A percentile compares a stretch with the other conserved stretches of the same genome.
These are phyloP conservation scores for Benthosema pterotum DNA, from an alignment of 2,797 vertebrate species.

Conservation along the genomic window DNA sequence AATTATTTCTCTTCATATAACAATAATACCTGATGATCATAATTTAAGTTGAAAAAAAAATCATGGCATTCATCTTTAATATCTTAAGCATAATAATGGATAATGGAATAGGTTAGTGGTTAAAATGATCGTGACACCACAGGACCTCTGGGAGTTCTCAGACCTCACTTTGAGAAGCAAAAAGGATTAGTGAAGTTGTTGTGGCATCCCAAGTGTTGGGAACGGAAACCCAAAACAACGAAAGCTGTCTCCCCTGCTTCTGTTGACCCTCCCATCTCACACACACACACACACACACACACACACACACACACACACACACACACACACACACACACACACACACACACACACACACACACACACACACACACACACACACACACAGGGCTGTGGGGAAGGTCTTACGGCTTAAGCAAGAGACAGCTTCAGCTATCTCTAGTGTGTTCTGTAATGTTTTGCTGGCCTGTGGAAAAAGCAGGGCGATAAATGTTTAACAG, in stretches of 20 bases:
- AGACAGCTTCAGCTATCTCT: constrained; percentile 22
- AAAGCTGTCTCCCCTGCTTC: constrained; percentile 30
- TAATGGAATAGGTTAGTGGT: too few species aligned
- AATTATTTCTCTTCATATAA: too few species aligned
- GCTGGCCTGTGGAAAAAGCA: constrained; percentile 10
- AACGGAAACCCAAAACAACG: constrained; percentile 37
- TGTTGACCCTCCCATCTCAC: constrained; percentile 13
- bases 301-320: constrained; percentile 19
- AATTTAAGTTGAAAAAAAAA: too few species aligned
- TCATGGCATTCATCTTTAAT: too few species aligned
- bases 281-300: constrained; percentile 24
- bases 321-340: constrained; percentile 19
- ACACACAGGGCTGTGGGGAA: constrained; percentile 23
- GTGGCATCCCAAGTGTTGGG: constrained; percentile 43
- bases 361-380: constrained; percentile 19
- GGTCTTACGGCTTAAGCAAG: constrained; percentile 34
- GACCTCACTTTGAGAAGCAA: too few species aligned
- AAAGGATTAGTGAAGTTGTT: constrained; percentile 24
- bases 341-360: constrained; percentile 25
- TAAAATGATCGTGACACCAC: too few species aligned
- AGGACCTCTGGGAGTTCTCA: too few species aligned
- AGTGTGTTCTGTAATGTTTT: constrained; percentile 19
- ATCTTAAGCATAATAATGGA: too few species aligned
- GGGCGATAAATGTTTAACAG: constrained; percentile 21
- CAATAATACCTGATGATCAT: too few species aligned